Evolutionary conservation across 2,888 invertebrate genomes (phyloP).

Genomic region (Physocephala rufipes): DNA sequence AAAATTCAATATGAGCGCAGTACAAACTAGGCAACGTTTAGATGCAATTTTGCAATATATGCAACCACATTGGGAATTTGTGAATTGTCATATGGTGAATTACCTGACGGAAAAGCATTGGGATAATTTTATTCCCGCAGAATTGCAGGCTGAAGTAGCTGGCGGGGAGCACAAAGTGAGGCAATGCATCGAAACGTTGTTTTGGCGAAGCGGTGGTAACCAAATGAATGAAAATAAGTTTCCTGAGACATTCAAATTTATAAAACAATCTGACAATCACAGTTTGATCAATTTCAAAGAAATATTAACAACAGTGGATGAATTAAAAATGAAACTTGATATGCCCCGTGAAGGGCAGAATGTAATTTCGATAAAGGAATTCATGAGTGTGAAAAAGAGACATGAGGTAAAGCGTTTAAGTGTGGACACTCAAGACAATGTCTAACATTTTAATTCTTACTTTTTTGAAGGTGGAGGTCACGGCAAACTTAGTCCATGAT

Average conservation of each 20-base stretch:
- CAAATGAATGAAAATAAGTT: slow-evolving; percentile 36
- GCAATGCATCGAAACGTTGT: slow-evolving; percentile 65
- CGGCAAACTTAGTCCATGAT: slow-evolving; percentile 71
- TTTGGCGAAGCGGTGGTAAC: slow-evolving; percentile 63
- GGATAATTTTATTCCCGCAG: slow-evolving; percentile 69
- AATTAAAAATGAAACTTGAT: slow-evolving; percentile 59
- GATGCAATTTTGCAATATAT: slow-evolving; percentile 70
- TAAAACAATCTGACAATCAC: slow-evolving; percentile 45
- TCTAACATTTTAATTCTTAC: slow-evolving; percentile 11
- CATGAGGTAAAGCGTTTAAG: slow-evolving; percentile 76
- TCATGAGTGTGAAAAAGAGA: slow-evolving; percentile 82
- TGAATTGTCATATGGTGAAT: slow-evolving; percentile 82
- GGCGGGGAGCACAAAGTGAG: slow-evolving; percentile 61
- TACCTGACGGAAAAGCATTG: slow-evolving; percentile 76
- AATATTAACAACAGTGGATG: slow-evolving; percentile 58
- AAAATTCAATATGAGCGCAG: slow-evolving; percentile 39
- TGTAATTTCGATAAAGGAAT: slow-evolving; percentile 68
- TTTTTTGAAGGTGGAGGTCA: slow-evolving; percentile 69
- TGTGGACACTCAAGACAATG: background rate
- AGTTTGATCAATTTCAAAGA: slow-evolving; percentile 47
- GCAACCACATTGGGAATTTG: slow-evolving; percentile 70
- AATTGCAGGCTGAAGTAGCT: slow-evolving; percentile 68
- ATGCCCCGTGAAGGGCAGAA: background rate
- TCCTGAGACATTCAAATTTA: slow-evolving; percentile 47
- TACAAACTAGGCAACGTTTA: slow-evolving; percentile 63